Percentiles rank a stretch among this genome's conserved stretches.
phyloP scores from a whole-genome alignment of 1,140 invertebrate species.

The Penaeus japonicus region DNA sequence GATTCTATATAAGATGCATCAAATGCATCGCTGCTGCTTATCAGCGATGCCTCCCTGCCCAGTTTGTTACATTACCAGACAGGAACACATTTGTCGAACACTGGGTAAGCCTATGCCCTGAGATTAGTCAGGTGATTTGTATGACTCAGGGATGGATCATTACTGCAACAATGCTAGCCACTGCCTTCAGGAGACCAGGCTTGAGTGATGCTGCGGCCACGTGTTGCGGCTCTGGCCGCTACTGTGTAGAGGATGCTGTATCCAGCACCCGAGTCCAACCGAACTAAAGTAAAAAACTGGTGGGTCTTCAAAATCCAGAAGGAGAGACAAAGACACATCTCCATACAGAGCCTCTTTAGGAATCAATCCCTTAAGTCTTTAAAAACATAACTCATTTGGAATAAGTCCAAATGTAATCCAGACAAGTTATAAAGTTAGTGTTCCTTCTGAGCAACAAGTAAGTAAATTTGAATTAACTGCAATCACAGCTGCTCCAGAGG shows the following conservation, averaged over 20 bases:
- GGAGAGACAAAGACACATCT: slow-evolving; percentile 56
- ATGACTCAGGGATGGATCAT: slow-evolving; percentile 54
- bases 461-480: slow-evolving; percentile 16
- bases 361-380: slow-evolving; percentile 38
- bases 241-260: slow-evolving; percentile 56
- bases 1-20: slow-evolving; percentile 18
- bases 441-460: slow-evolving; percentile 36
- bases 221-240: slow-evolving; percentile 42
- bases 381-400: slow-evolving; percentile 26
- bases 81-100: slow-evolving; percentile 47
- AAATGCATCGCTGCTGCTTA: slow-evolving; percentile 22
- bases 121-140: slow-evolving; percentile 48
- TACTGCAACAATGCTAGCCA: slow-evolving; percentile 55
- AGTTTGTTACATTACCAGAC: slow-evolving; percentile 18
- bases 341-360: slow-evolving; percentile 44
- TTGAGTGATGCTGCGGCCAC: slow-evolving; percentile 54
- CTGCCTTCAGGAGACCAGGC: slow-evolving; percentile 51
- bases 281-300: slow-evolving; percentile 34
- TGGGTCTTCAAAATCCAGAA: slow-evolving; percentile 47
- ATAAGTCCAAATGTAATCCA: slow-evolving; percentile 23
- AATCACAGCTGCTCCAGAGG: slow-evolving; percentile 34
- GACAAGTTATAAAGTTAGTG: slow-evolving; percentile 10
- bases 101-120: slow-evolving; percentile 50
- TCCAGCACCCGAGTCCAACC: slow-evolving; percentile 52
- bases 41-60: slow-evolving; percentile 40